These are phyloP conservation scores for Oryzias javanicus DNA, from an alignment of 2,113 vertebrate species.

Conservation along the genomic window DNA sequence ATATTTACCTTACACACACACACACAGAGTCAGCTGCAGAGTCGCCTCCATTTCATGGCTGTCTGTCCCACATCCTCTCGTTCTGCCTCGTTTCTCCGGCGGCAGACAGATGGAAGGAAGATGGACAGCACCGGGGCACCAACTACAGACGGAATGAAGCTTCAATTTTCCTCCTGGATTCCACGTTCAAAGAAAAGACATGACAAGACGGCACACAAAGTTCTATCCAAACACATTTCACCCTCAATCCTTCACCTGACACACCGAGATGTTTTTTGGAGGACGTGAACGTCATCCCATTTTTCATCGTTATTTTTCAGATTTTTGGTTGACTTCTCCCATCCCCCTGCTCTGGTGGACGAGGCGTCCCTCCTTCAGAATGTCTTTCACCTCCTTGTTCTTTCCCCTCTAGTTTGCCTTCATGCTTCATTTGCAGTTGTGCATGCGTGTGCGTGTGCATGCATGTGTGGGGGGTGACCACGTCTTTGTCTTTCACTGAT, in stretches of 20 bases:
- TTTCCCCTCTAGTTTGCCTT: constrained; percentile 46
- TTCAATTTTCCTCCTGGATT: constrained; percentile 16
- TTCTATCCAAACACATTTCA: too few relatives aligned
- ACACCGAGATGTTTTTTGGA: neutral
- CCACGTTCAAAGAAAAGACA: constrained; percentile 8
- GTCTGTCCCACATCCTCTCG: constrained; percentile 68
- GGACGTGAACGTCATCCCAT: neutral
- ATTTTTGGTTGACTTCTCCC: too few relatives aligned
- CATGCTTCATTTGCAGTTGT: constrained; percentile 57
- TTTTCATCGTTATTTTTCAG: neutral
- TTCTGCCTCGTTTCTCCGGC: constrained; percentile 78
- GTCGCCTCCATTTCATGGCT: constrained; percentile 75
- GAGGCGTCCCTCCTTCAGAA: constrained; percentile 24
- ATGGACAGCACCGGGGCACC: constrained; percentile 27
- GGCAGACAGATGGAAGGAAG: constrained; percentile 54
- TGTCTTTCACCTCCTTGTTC: constrained; percentile 49
- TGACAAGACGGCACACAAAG: constrained; percentile 10
- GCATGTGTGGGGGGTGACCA: constrained; percentile 16
- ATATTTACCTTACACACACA: constrained; percentile 4
- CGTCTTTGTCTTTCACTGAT: constrained; percentile 28
- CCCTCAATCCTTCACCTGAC: neutral
- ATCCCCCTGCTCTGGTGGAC: neutral
- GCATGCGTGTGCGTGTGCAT: constrained; percentile 23
- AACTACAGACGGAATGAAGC: constrained; percentile 23
- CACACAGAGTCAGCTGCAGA: constrained; percentile 8